A percentile compares a stretch with the other conserved stretches of the same genome.
phyloP scores from a whole-genome alignment of 2,113 vertebrate species.

The Cervus canadensis region DNA sequence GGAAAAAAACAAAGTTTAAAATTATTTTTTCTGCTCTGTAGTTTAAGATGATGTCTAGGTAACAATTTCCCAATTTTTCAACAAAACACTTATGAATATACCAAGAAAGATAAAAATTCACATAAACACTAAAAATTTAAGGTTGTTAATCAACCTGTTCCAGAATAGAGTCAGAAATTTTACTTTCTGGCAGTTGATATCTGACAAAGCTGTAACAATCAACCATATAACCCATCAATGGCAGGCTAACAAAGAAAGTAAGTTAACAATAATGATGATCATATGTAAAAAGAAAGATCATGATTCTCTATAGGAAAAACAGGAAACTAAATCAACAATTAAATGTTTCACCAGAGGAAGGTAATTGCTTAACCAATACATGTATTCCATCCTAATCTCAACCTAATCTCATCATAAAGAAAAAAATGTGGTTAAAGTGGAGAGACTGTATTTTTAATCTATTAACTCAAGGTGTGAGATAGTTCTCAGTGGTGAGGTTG shows the following conservation, averaged over 20 bases:
- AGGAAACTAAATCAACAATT: background rate
- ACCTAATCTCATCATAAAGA: background rate
- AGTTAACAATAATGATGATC: background rate
- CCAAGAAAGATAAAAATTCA: background rate
- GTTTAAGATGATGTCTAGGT: background rate
- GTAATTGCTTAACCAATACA: background rate
- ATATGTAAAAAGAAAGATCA: background rate
- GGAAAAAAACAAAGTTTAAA: background rate
- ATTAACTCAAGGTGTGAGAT: background rate
- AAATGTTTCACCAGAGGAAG: background rate
- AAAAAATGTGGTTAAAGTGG: background rate
- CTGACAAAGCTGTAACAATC: background rate
- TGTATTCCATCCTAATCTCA: background rate
- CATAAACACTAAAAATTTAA: background rate
- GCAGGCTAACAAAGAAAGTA: background rate
- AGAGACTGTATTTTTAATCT: background rate
- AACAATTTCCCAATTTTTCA: background rate
- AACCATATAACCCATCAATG: background rate
- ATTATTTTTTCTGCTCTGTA: background rate
- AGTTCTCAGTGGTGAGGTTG: background rate
- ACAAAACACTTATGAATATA: background rate
- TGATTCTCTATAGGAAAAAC: background rate
- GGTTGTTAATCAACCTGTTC: background rate
- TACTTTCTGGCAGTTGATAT: background rate
- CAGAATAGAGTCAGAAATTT: background rate